A percentile compares a stretch with the other conserved stretches of the same genome.
Evolutionary conservation across 2,797 vertebrate species (phyloP).

Genomic region (Rhynchonycteris naso): DNA sequence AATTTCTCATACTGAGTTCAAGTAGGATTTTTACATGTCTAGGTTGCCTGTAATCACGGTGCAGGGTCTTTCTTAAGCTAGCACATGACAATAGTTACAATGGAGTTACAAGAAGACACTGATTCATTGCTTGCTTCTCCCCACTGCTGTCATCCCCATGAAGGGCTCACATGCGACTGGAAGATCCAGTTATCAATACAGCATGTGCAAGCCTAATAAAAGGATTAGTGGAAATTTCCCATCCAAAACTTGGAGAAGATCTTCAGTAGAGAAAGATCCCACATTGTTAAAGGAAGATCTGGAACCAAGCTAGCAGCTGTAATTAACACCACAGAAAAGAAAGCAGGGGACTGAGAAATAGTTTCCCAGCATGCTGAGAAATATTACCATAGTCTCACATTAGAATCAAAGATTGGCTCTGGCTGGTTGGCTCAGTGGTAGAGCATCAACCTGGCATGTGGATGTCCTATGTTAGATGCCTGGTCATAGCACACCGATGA

Average conservation of each 20-base stretch:
- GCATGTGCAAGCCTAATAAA: neutral
- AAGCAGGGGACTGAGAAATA: neutral
- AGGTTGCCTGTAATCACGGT: neutral
- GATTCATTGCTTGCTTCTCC: neutral
- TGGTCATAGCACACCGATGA: too few species aligned
- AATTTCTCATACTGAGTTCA: slow-evolving; percentile 53
- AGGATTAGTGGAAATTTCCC: neutral
- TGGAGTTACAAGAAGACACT: neutral
- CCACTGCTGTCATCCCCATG: neutral
- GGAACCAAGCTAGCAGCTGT: neutral
- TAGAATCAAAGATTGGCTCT: neutral
- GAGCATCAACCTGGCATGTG: too few species aligned
- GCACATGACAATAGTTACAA: neutral
- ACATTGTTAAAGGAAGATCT: neutral
- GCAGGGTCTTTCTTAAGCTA: slow-evolving; percentile 19
- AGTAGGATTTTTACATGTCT: slow-evolving; percentile 55
- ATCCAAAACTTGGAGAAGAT: neutral
- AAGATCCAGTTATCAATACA: neutral
- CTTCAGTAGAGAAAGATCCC: neutral
- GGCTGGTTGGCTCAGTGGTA: too few species aligned
- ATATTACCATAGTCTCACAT: neutral
- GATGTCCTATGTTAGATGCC: too few species aligned
- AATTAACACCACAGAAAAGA: neutral
- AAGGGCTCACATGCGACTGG: neutral
- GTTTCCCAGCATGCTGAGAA: neutral